phyloP scores from a whole-genome alignment of 2,797 vertebrate species.

The Eulemur coronatus region DNA sequence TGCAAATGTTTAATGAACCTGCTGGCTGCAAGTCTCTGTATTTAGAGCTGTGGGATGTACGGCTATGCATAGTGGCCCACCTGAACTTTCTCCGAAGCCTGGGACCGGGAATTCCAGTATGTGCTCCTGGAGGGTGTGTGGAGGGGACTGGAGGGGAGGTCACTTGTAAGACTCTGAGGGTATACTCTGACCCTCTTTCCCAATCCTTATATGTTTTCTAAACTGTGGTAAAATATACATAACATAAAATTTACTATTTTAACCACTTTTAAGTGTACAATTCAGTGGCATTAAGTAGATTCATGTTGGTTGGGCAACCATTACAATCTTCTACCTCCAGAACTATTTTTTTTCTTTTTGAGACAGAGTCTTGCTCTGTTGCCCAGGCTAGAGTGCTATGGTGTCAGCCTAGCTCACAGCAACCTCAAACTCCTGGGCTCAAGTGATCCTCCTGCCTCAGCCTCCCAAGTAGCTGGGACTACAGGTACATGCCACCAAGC shows the following conservation, averaged over 20 bases:
- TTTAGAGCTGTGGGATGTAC: not conserved
- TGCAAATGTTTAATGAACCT: not conserved
- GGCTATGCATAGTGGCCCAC: too few relatives aligned
- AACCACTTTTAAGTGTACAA: not conserved
- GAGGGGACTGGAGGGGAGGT: too few relatives aligned
- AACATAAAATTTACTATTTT: not conserved
- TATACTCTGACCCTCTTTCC: not conserved
- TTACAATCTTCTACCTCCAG: not conserved
- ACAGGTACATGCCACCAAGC: not conserved
- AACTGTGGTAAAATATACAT: not conserved
- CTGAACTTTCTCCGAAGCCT: not conserved
- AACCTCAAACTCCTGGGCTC: not conserved
- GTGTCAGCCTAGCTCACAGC: not conserved
- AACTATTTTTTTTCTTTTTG: not conserved
- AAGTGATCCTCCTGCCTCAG: not conserved
- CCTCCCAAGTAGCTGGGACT: not conserved
- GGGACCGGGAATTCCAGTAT: not conserved
- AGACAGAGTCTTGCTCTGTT: not conserved
- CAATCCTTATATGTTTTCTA: not conserved
- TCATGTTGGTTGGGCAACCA: accelerated
- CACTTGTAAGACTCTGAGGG: not conserved
- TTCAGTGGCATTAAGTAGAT: not conserved
- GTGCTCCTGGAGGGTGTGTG: not conserved
- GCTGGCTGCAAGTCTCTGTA: not conserved
- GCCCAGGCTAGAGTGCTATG: not conserved